phyloP scores from a whole-genome alignment of 2,113 vertebrate species.

The Tricholaema leucomelas region DNA sequence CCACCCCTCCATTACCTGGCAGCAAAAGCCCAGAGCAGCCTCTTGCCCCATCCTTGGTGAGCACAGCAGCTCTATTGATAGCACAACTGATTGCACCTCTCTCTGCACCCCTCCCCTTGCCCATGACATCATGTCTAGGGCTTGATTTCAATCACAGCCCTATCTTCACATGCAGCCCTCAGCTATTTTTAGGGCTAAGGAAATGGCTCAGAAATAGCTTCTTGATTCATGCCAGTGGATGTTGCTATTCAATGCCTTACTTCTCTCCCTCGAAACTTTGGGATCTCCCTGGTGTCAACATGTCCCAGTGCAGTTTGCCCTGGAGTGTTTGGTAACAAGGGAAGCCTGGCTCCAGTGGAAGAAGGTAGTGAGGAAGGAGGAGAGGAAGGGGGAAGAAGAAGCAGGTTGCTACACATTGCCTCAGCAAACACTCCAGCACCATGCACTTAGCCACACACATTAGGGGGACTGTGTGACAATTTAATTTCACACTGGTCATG shows the following conservation, averaged over 20 bases:
- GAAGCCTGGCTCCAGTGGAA: neutral
- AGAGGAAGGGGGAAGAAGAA: neutral
- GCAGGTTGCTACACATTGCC: neutral
- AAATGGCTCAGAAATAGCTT: conserved; percentile 56
- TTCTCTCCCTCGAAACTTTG: conserved; percentile 16
- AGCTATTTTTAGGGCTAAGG: conserved; percentile 56
- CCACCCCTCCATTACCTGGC: neutral
- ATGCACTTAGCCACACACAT: neutral
- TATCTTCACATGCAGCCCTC: conserved; percentile 14
- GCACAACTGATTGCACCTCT: neutral
- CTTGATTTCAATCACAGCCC: conserved; percentile 61
- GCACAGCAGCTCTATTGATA: neutral
- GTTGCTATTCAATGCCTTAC: neutral
- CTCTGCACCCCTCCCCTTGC: neutral
- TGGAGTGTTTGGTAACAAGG: neutral
- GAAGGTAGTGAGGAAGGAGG: too few species aligned
- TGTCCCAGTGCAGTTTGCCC: neutral
- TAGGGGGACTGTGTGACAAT: neutral
- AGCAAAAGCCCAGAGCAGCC: neutral
- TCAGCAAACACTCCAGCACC: conserved; percentile 11
- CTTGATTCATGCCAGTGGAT: conserved; percentile 16
- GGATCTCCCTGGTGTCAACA: neutral
- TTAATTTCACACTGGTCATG: conserved; percentile 32
- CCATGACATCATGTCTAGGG: conserved; percentile 18
- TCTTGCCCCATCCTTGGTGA: neutral